Evolutionary conservation across 2,888 invertebrate genomes (phyloP), one percentile per base, ranked within the genome.

Genomic region (Pardosa pseudoannulata): DNA sequence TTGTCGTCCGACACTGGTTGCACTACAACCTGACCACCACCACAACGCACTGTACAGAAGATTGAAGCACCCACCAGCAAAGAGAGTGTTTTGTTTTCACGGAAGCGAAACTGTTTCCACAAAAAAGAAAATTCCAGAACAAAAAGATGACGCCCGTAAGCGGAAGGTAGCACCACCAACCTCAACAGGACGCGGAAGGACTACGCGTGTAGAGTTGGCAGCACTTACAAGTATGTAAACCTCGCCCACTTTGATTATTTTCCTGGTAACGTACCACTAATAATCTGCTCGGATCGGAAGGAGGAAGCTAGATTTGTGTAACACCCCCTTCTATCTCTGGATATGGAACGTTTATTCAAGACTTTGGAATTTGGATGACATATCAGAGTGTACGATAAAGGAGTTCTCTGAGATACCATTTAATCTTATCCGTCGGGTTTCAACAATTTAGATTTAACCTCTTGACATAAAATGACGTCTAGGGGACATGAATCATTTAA

Each of bases 151-250:
- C 31, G 23, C 19, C 11, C 5, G n/a, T 7, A 39, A 39, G 68
- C 68, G 68, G 13, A 27, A 23, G 39, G 32, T 36, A 39, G 27
- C 32, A 68, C 11, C 19, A 68, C 32, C 68, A 32, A 36, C 36
- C 36, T 36, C 39, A 13, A 32, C n/a, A 31, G 64, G 39, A 74
- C 74, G 74, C 74, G 74, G 74, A 36, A 64, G 62, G 27, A 74
- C 11, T 74, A 64, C 27, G 74, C 74, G 74, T 74, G 64, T 39
- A 27, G 31, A 0, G 39, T 27, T 70, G 19, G 27, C 28, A 46
- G 36, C 41, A 41, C 39, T 11, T 41, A 23, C 32, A n/a, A 50
- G n/a, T 29, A 31, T 31, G 0, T 31, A 19, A 13, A 46, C 1
- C 16, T 46, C 16, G 9, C 16, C 9, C 13, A 46, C 9, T 9